Evolutionary conservation across 2,888 invertebrate species (phyloP).

Genomic region (Diplolepis rosae): DNA sequence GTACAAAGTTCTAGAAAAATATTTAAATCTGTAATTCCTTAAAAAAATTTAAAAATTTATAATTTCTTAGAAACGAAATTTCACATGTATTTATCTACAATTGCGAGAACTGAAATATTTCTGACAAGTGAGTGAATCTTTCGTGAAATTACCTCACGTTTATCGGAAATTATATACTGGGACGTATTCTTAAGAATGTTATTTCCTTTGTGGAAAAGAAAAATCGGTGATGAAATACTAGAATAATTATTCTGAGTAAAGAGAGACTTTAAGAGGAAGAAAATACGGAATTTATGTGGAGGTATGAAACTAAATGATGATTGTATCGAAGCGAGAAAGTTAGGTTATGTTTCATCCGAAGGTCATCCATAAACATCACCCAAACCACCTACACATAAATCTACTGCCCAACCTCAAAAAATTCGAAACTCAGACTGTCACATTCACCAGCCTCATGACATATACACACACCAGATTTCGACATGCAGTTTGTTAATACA

Average conservation of each 20-base stretch:
- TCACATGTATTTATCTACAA: no score
- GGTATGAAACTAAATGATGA: not conserved
- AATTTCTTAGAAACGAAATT: no score
- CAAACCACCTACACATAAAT: slow-evolving; percentile 5
- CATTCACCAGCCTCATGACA: slow-evolving; percentile 24
- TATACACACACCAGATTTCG: slow-evolving; percentile 24
- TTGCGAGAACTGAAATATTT: not conserved
- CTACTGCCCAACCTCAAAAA: slow-evolving; percentile 20
- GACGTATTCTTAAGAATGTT: no score
- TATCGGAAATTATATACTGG: not conserved
- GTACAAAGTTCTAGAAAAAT: no score
- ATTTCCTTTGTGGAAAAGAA: no score
- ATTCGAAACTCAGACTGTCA: slow-evolving; percentile 18
- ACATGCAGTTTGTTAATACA: slow-evolving; percentile 29
- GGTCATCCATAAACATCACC: slow-evolving; percentile 16
- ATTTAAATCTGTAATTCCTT: no score
- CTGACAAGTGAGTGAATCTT: not conserved
- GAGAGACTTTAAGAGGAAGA: not conserved
- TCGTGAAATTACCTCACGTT: not conserved
- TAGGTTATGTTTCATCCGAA: slow-evolving; percentile 9
- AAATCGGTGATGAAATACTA: no score
- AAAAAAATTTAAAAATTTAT: no score
- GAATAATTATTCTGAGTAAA: not conserved
- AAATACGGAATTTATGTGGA: not conserved
- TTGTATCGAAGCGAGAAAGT: not conserved